A percentile compares a stretch with the other conserved stretches of the same genome.
Evolutionary conservation across 2,888 invertebrate genomes (phyloP).

Genomic region (Sialis fuliginosa): DNA sequence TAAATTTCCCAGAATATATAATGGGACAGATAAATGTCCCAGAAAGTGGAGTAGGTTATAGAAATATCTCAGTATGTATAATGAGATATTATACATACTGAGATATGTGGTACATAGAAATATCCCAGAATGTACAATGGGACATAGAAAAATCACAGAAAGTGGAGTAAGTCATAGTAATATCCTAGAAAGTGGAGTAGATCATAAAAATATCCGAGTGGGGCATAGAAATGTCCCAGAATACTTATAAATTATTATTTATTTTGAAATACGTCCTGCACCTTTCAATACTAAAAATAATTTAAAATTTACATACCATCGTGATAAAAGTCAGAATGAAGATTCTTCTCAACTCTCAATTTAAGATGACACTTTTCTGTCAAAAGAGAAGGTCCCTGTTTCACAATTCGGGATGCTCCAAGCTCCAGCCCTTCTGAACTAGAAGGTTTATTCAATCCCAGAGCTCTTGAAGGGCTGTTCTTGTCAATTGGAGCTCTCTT

Average conservation of each 20-base stretch:
- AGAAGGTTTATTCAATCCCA: conserved; percentile 14
- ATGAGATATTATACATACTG: no score
- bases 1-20: no score
- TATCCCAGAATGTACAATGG: no score
- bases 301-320: conserved; percentile 13
- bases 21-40: no score
- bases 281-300: background rate
- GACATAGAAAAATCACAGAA: no score
- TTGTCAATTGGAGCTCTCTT: conserved; percentile 16
- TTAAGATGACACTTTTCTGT: conserved; percentile 67
- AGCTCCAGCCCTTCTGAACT: conserved; percentile 16
- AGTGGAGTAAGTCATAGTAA: no score
- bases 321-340: conserved; percentile 34
- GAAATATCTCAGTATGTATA: no score
- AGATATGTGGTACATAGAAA: no score
- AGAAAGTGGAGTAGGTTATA: no score
- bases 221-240: background rate
- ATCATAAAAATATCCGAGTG: no score
- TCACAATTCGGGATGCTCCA: conserved; percentile 31
- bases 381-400: conserved; percentile 49
- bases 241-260: background rate
- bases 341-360: conserved; percentile 67
- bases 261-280: background rate
- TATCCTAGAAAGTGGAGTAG: no score
- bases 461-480: conserved; percentile 12